These are phyloP conservation scores for Psilopsiagon aurifrons DNA, from an alignment of 2,113 vertebrate genomes.

Conservation along the genomic window DNA sequence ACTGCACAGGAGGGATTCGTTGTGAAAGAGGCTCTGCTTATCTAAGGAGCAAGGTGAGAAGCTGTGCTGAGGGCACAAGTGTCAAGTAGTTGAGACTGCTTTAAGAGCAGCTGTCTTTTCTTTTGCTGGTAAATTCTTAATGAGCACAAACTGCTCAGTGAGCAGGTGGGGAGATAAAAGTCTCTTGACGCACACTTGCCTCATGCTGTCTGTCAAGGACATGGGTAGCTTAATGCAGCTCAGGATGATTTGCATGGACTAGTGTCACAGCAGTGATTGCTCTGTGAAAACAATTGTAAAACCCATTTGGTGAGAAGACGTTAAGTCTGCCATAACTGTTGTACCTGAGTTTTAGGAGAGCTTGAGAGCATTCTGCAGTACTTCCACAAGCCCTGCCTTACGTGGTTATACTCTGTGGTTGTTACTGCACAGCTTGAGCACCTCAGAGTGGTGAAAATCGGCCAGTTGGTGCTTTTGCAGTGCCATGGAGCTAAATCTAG, in stretches of 20 bases:
- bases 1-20: slow-evolving; percentile 96
- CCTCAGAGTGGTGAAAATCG: neutral
- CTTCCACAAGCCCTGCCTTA: neutral
- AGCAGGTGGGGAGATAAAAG: neutral
- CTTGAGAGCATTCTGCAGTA: neutral
- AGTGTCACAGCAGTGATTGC: neutral
- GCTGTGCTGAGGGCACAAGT: neutral
- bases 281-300: neutral
- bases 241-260: neutral
- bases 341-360: neutral
- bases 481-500: neutral
- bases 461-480: neutral
- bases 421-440: neutral
- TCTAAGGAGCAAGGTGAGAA: slow-evolving; percentile 88
- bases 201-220: neutral
- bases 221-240: neutral
- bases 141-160: neutral
- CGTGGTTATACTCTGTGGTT: neutral
- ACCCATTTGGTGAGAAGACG: neutral
- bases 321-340: neutral
- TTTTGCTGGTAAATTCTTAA: neutral
- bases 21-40: slow-evolving; percentile 96
- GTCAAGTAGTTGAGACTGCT: neutral
- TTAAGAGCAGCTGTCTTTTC: neutral
- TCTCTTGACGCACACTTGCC: neutral